Evolutionary conservation across 2,888 invertebrate genomes (phyloP).

Genomic region (Acanthopleura granulata): DNA sequence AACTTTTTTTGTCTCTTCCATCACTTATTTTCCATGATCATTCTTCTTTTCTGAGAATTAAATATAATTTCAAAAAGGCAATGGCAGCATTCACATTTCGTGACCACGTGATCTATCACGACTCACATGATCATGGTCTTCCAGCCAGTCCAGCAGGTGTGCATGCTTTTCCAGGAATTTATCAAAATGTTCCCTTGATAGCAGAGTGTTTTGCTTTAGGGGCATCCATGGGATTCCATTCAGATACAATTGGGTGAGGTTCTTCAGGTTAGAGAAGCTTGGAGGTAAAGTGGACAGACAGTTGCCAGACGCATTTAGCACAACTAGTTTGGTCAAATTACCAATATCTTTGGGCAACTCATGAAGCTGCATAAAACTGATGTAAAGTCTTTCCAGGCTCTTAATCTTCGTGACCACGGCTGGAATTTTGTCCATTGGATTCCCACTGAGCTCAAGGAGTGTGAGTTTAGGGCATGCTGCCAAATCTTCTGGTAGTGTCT

Average conservation of each 20-base stretch:
- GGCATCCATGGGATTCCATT: constrained; percentile 58
- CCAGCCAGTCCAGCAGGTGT: constrained; percentile 44
- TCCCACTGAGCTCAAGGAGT: constrained; percentile 46
- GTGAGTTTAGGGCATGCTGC: constrained; percentile 35
- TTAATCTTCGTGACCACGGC: constrained; percentile 41
- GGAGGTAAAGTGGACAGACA: constrained; percentile 48
- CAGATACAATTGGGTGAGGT: constrained; percentile 47
- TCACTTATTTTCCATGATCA: too few relatives aligned
- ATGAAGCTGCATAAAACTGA: constrained; percentile 45
- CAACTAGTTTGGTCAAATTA: constrained; percentile 41
- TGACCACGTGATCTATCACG: too few relatives aligned
- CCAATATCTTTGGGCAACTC: constrained; percentile 53
- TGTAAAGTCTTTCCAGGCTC: constrained; percentile 44
- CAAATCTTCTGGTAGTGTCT: constrained; percentile 43
- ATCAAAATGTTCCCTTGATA: constrained; percentile 49
- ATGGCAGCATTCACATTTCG: too few relatives aligned
- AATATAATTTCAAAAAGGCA: too few relatives aligned
- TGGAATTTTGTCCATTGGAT: constrained; percentile 44
- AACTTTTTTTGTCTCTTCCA: too few relatives aligned
- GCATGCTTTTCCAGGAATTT: constrained; percentile 39
- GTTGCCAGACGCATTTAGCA: constrained; percentile 48
- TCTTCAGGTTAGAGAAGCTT: constrained; percentile 42
- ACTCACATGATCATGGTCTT: constrained; percentile 44
- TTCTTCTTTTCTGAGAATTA: too few relatives aligned
- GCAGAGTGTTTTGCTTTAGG: constrained; percentile 37